phyloP scores from a whole-genome alignment of 2,888 invertebrate species.

The Axea sp. region DNA sequence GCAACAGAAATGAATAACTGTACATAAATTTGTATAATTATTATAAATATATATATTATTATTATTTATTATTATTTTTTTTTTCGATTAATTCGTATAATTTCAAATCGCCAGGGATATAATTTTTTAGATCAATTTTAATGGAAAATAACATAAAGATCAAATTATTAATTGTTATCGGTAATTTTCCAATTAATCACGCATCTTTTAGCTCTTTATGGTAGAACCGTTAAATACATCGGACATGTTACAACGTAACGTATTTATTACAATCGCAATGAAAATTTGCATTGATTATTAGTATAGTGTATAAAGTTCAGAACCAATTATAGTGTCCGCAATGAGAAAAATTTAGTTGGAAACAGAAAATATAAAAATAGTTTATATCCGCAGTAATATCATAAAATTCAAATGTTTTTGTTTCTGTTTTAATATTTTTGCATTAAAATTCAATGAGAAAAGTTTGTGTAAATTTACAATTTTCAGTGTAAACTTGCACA shows the following conservation, averaged over 20 bases:
- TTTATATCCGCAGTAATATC: too few relatives aligned
- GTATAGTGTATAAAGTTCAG: conserved; percentile 24
- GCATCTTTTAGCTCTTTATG: conserved; percentile 22
- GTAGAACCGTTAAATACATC: conserved; percentile 38
- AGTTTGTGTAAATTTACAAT: too few relatives aligned
- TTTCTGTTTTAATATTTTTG: too few relatives aligned
- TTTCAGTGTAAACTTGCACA: too few relatives aligned
- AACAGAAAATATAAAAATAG: not conserved
- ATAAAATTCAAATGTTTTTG: too few relatives aligned
- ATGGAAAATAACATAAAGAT: not conserved
- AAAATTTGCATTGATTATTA: conserved; percentile 41
- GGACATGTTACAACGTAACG: conserved; percentile 29
- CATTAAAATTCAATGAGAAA: too few relatives aligned
- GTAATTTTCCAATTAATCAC: conserved; percentile 22
- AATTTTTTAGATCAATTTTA: not conserved
- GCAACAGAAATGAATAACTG: too few relatives aligned
- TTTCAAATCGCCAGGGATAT: too few relatives aligned
- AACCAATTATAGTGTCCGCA: conserved; percentile 20
- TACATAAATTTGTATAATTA: too few relatives aligned
- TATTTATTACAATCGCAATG: conserved; percentile 46
- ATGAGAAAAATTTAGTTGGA: conserved; percentile 17
- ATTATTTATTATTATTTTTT: too few relatives aligned
- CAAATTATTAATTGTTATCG: conserved; percentile 29
- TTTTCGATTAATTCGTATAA: too few relatives aligned
- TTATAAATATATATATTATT: too few relatives aligned